A percentile compares a stretch with the other conserved stretches of the same genome.
Conservation (phyloP, 2,113 vertebrate species). For the Saimiri boliviensis region DNA sequence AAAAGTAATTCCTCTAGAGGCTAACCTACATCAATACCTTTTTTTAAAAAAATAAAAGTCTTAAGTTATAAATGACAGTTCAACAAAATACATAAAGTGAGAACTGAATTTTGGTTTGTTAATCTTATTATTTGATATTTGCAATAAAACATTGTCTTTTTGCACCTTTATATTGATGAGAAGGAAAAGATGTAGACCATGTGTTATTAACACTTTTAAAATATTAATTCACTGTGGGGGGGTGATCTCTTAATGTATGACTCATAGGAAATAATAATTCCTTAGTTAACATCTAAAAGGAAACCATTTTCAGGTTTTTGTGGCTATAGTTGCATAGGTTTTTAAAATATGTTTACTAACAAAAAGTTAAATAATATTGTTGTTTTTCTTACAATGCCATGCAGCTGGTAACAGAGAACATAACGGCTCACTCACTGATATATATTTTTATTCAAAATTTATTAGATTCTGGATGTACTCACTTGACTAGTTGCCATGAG, state of each 20-base stretch:
- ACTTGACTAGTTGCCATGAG: not conserved
- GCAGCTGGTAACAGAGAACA: not conserved
- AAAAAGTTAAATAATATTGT: not conserved
- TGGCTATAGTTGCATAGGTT: not conserved
- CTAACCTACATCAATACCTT: not conserved
- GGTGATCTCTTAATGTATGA: not conserved
- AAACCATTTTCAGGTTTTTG: not conserved
- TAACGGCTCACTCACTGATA: not conserved
- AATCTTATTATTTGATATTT: not conserved
- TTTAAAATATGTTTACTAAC: not conserved
- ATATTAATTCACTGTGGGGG: not conserved
- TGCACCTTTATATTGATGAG: not conserved
- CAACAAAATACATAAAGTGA: not conserved
- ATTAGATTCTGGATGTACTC: not conserved
- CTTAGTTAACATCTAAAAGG: not conserved
- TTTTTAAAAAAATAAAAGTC: not conserved
- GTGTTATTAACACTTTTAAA: not conserved
- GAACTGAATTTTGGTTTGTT: not conserved
- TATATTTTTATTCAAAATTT: not conserved
- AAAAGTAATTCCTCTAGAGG: conserved; percentile 66
- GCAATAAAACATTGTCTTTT: not conserved
- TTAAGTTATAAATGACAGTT: not conserved
- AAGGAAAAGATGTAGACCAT: not conserved
- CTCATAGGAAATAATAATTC: not conserved
- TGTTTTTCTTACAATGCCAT: not conserved